Conservation (phyloP, 2,797 vertebrate genomes). For the Cephalopachus bancanus region DNA sequence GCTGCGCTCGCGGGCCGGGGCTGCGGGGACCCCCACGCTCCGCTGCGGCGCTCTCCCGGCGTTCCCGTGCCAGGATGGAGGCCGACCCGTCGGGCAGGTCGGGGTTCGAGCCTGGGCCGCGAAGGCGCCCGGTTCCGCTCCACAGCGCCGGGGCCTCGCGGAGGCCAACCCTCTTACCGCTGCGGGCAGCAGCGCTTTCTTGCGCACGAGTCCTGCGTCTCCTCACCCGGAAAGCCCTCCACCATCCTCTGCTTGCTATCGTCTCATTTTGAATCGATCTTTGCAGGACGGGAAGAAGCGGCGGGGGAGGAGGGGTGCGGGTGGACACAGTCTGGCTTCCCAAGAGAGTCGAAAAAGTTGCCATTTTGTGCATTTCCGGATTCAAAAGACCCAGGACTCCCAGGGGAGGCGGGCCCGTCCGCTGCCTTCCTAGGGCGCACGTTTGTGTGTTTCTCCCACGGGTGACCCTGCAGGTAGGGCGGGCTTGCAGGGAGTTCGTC, state of each 20-base stretch:
- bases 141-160: background rate
- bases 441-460: background rate
- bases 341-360: conserved; percentile 38
- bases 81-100: no score
- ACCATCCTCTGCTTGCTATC: fast-evolving
- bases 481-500: background rate
- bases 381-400: background rate
- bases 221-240: fast-evolving
- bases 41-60: background rate
- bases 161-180: background rate
- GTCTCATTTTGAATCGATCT: background rate
- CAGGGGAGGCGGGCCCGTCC: background rate
- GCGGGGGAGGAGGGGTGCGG: background rate
- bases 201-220: background rate
- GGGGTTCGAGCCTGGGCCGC: background rate
- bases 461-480: background rate
- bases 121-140: background rate
- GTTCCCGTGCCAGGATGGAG: no score
- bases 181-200: background rate
- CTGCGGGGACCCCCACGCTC: no score
- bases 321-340: background rate
- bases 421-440: background rate
- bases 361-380: conserved; percentile 54
- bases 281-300: background rate
- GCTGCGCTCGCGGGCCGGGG: background rate